These are phyloP conservation scores for Pterostichus niger DNA, from an alignment of 2,888 invertebrate genomes.

Conservation along the genomic window DNA sequence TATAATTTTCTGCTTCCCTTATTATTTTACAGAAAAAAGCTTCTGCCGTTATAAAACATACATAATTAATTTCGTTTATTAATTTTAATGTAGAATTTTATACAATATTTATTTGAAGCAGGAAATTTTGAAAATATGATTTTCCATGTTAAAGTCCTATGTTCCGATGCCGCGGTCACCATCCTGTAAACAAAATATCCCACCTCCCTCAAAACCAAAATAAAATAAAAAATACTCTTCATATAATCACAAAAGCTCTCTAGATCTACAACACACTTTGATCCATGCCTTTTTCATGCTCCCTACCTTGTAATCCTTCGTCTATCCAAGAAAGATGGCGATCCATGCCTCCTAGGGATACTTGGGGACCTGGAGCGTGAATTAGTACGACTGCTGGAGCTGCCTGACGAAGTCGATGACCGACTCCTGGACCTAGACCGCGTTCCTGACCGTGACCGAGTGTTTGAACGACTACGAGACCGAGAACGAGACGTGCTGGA, in stretches of 20 bases:
- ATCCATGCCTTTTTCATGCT: constrained; percentile 15
- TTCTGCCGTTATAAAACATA: too few species aligned
- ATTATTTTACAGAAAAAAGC: too few species aligned
- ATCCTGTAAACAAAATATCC: neutral
- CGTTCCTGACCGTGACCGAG: constrained; percentile 75
- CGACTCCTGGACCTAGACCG: constrained; percentile 77
- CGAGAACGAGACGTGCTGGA: constrained; percentile 71
- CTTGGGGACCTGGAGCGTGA: constrained; percentile 90
- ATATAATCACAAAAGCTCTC: constrained; percentile 38
- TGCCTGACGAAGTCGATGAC: constrained; percentile 80
- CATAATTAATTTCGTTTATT: too few species aligned
- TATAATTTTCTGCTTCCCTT: too few species aligned
- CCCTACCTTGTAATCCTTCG: constrained; percentile 94
- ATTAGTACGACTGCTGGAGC: constrained; percentile 80
- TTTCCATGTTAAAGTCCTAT: too few species aligned
- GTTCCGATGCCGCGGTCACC: too few species aligned
- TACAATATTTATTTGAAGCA: too few species aligned
- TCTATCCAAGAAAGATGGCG: constrained; percentile 95
- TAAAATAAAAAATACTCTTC: constrained; percentile 54
- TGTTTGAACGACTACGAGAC: constrained; percentile 74
- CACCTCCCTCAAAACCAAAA: neutral
- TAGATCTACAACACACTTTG: constrained; percentile 57
- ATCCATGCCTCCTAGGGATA: constrained; percentile 94
- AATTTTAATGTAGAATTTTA: too few species aligned
- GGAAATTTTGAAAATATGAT: too few species aligned